Base-by-base conservation (phyloP, 2,797 vertebrate species). In the Crenuchus spilurus region DNA sequence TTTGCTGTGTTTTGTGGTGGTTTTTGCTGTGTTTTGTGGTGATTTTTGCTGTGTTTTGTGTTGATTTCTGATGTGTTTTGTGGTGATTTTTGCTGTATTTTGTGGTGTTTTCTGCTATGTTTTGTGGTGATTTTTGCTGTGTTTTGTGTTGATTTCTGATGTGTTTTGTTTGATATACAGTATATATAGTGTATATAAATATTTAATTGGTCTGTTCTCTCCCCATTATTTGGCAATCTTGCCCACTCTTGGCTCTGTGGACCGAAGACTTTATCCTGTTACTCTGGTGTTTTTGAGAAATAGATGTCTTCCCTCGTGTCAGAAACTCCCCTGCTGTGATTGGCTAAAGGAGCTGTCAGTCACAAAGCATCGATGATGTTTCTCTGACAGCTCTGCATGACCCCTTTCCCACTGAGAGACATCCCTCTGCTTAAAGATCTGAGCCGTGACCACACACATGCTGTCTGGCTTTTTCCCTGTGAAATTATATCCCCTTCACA, bases 331-430 rank as follows among this genome's bases (percentile, higher is more conserved):
- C 22, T 10, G 18, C 44, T 30, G 46, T 42, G 58, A 62, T 62
- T 52, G 46, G 70, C 22, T 39, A 33, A 33, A 63, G 18, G 46
- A 22, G 33, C 26, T 31, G 58, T 41, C 30, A 16, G 18, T 71
- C 41, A 70, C 10, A 60, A 46, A n/a, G 13, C 51, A 6, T 37
- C 1, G 1, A 2, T 1, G 46, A 24, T 24, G 20, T 22, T 67
- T 49, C 20, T 37, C 63, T 37, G 26, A 7, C 1, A 18, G 14
- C 13, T 61, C 58, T 41, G 58, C 22, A 24, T 20, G 18, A 24
- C 10, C 20, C 16, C 58, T n/a, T 51, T 51, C 28, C 57, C 33
- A 22, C 33, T 14, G 33, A 14, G 20, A 61, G n/a, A 24, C 35
- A 26, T 41, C 18, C 11, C 20, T 41, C 20, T 39, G 58, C 35